These are phyloP conservation scores for Phoebastria nigripes DNA, from an alignment of 2,797 vertebrate genomes.

Conservation along the genomic window DNA sequence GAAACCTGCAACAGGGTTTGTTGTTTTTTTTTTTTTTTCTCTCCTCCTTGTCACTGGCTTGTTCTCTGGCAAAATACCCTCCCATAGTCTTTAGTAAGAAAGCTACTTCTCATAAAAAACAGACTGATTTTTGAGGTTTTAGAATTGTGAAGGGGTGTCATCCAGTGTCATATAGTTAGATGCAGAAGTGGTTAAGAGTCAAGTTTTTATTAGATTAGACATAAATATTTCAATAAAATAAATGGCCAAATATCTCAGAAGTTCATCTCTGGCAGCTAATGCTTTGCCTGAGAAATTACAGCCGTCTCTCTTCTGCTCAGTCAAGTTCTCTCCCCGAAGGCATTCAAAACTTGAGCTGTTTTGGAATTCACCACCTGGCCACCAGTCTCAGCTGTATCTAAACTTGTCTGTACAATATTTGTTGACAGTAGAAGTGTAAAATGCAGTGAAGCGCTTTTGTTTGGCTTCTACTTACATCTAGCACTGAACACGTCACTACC, in stretches of 20 bases:
- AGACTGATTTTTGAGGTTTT: not conserved
- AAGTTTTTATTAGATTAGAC: not conserved
- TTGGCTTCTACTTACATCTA: not conserved
- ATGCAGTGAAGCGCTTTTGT: not conserved
- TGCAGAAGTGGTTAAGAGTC: not conserved
- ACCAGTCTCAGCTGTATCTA: conserved; percentile 40
- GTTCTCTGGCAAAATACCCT: conserved; percentile 35
- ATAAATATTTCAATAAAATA: conserved; percentile 30
- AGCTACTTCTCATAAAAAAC: not conserved
- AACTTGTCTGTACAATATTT: conserved; percentile 59
- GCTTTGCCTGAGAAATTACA: conserved; percentile 42
- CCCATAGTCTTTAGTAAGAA: not conserved
- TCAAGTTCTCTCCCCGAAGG: conserved; percentile 57
- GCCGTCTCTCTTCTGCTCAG: conserved; percentile 32
- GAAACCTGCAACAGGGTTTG: conserved; percentile 2
- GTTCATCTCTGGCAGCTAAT: conserved; percentile 37
- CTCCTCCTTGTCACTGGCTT: not conserved
- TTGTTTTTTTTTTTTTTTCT: not conserved
- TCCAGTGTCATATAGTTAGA: not conserved
- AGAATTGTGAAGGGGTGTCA: not conserved
- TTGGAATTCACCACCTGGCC: conserved; percentile 70
- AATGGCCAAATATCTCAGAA: not conserved
- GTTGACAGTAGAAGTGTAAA: conserved; percentile 36
- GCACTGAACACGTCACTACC: not conserved
- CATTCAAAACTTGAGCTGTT: conserved; percentile 56